Conservation (phyloP, 2,113 vertebrate genomes). For the Saccopteryx bilineata region DNA sequence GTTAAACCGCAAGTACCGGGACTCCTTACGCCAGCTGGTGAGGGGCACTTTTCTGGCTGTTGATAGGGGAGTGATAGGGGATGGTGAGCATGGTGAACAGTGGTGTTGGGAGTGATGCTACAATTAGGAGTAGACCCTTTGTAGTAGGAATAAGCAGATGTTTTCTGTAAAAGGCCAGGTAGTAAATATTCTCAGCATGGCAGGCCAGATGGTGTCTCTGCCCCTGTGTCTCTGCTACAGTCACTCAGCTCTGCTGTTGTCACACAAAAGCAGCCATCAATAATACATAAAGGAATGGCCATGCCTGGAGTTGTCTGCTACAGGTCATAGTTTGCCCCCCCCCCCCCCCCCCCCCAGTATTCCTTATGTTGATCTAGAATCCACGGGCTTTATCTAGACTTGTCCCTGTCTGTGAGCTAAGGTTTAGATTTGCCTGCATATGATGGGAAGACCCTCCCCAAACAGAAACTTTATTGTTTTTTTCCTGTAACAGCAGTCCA, state of each 20-base stretch:
- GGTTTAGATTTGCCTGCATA: neutral
- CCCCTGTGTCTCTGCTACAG: neutral
- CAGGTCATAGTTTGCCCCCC: no score
- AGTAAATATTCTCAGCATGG: neutral
- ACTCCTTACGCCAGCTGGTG: conserved; percentile 95
- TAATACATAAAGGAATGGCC: rapidly evolving
- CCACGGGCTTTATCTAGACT: neutral
- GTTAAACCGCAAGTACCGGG: conserved; percentile 94
- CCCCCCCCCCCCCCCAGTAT: no score
- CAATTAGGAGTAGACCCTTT: neutral
- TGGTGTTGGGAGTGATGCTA: neutral
- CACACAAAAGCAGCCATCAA: neutral
- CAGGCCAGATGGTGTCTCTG: neutral
- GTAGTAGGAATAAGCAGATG: neutral
- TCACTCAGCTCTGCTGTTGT: neutral
- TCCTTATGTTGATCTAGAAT: neutral
- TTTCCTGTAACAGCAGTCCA: neutral
- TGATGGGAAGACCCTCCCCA: neutral
- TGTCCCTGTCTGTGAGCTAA: neutral
- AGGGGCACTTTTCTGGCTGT: conserved; percentile 56
- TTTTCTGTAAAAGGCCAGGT: neutral
- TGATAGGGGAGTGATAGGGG: neutral
- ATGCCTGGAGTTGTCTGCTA: neutral
- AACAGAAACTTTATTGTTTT: neutral
- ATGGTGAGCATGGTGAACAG: neutral